Conservation (phyloP, 92 coral and sea anemone species). For the Epizoanthus stellaris region DNA sequence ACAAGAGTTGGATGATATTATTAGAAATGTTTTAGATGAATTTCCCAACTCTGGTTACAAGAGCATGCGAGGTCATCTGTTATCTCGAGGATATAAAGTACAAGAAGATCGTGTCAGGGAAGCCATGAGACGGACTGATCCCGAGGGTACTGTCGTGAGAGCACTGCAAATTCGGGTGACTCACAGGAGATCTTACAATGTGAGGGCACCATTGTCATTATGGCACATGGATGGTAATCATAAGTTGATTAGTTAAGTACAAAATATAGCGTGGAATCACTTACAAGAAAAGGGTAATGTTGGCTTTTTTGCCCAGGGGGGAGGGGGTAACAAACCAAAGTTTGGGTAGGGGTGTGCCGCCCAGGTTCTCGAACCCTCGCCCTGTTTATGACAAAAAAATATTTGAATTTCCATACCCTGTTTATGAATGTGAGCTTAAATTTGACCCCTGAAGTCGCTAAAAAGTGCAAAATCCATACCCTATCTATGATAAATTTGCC, state of each 20-base stretch:
- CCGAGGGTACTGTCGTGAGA: conserved; percentile 49
- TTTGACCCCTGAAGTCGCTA: conserved; percentile 2
- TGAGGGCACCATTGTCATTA: conserved; percentile 45
- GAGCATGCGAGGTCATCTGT: conserved; percentile 68
- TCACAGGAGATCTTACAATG: conserved; percentile 38
- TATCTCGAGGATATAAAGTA: conserved; percentile 60
- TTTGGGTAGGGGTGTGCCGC: no score
- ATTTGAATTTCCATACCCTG: conserved; percentile 21
- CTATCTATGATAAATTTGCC: conserved; percentile 5
- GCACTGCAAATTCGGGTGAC: conserved; percentile 49
- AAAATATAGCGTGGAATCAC: no score
- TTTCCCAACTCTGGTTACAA: conserved; percentile 77
- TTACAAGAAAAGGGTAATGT: no score
- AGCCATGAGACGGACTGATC: conserved; percentile 71
- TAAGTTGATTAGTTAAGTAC: conserved; percentile 8
- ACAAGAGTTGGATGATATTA: conserved; percentile 45
- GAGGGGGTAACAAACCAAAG: no score
- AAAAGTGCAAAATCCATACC: conserved; percentile 8
- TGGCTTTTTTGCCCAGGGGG: no score
- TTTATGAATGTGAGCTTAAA: conserved; percentile 7
- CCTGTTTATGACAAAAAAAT: not conserved
- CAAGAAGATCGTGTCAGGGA: conserved; percentile 73
- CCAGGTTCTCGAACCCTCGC: no score
- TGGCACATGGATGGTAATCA: conserved; percentile 46
- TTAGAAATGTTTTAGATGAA: conserved; percentile 48